These are phyloP conservation scores for Cyclophora punctaria DNA, from an alignment of 2,888 invertebrate genomes.

Conservation along the genomic window DNA sequence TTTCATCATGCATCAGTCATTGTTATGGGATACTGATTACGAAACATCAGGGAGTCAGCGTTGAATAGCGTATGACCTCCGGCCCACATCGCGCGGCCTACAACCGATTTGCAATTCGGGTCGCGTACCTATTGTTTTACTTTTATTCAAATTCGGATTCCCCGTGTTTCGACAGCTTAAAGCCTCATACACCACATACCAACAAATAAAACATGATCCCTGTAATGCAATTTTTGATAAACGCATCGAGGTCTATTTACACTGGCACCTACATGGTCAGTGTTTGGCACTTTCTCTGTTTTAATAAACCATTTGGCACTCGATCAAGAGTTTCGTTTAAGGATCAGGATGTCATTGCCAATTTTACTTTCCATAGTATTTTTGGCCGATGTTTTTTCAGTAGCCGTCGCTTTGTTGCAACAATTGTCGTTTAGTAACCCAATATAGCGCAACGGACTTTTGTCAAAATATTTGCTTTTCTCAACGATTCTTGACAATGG, in stretches of 20 bases:
- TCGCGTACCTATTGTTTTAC: slow-evolving; percentile 65
- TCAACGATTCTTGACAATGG: slow-evolving; percentile 47
- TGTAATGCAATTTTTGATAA: neutral
- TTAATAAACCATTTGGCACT: slow-evolving; percentile 34
- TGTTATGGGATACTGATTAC: slow-evolving; percentile 12
- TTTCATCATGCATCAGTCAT: neutral
- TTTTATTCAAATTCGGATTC: slow-evolving; percentile 53
- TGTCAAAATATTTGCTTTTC: slow-evolving; percentile 73
- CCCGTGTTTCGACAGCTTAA: slow-evolving; percentile 25
- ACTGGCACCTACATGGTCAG: slow-evolving; percentile 25
- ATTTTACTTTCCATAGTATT: slow-evolving; percentile 18
- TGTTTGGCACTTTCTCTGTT: slow-evolving; percentile 26
- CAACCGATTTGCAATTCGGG: slow-evolving; percentile 64
- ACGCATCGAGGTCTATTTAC: slow-evolving; percentile 1
- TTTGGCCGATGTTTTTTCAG: slow-evolving; percentile 18
- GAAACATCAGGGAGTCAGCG: slow-evolving; percentile 27
- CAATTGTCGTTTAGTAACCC: slow-evolving; percentile 63
- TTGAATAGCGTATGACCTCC: slow-evolving; percentile 58
- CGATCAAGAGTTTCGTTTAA: slow-evolving; percentile 34
- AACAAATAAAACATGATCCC: neutral
- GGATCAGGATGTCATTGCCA: slow-evolving; percentile 14
- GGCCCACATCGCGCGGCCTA: slow-evolving; percentile 65
- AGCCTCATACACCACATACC: slow-evolving; percentile 15
- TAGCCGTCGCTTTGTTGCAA: slow-evolving; percentile 31
- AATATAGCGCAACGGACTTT: slow-evolving; percentile 64